Evolutionary conservation across 2,888 invertebrate species (phyloP), one percentile per base, ranked within the genome.

Genomic region (Mactromeris polynyma): DNA sequence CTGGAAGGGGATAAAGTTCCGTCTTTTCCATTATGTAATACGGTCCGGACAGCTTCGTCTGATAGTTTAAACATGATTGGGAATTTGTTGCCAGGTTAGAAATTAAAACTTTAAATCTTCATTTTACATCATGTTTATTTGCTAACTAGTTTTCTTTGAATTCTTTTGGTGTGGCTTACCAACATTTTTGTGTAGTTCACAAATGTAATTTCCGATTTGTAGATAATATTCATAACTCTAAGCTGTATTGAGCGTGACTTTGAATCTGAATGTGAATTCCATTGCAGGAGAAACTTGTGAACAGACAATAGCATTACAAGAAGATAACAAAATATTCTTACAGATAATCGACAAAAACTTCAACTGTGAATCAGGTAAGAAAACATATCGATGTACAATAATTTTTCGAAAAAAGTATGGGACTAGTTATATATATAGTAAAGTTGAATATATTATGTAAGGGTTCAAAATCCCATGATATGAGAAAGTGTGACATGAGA

Each of bases 311-410:
- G 90, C 83, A 0, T 51, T 90, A 36, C 84, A 84, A 11, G 36
- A 82, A 21, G 86, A 86, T 19, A 84, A 78, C 14, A 79, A 86
- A 36, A 82, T 92, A 17, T 79, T 79, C 11, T 36, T 92, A 2
- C 77, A 78, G n/a, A 86, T 92, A 36, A 84, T 64, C 31, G 42
- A 89, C 6, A 17, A 89, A 1, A 40, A 79, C 4, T 33, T 92
- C 0, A 77, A 90, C 33, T 92, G 92, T 31, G 83, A 87, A 26
- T 42, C 83, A 46, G 91, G 91, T 90, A 82, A 40, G 78, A 42
- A 54, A 78, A 54, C 4, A 40, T 40, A 40, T 40, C 11, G 11
- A 40, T 40, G 11, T 11, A 40, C 11, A n/a, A n/a, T n/a, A n/a
- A n/a, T n/a, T n/a, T n/a, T n/a, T n/a, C n/a, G n/a, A n/a, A n/a